Evolutionary conservation across 2,888 invertebrate species (phyloP).

Genomic region (Unio delphinus): DNA sequence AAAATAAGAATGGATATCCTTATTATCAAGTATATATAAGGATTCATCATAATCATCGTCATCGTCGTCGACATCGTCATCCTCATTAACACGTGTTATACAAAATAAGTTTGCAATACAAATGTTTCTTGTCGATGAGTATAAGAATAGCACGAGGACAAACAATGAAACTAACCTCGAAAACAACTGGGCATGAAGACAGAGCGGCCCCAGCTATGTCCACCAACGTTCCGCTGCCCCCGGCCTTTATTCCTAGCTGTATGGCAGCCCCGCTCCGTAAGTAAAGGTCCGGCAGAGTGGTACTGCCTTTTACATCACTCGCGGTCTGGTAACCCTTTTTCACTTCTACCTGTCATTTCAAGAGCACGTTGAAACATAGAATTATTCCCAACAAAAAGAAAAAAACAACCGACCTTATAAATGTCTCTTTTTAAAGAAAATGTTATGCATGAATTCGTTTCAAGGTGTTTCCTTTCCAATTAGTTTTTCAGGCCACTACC

Average conservation of each 20-base stretch:
- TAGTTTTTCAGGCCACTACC: no score
- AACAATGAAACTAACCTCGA: slow-evolving; percentile 34
- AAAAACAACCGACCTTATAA: slow-evolving; percentile 1
- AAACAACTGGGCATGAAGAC: slow-evolving; percentile 40
- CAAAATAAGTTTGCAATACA: no score
- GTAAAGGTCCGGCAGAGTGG: slow-evolving; percentile 26
- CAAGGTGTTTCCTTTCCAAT: no score
- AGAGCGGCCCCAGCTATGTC: slow-evolving; percentile 43
- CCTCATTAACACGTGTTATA: no score
- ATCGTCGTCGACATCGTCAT: no score
- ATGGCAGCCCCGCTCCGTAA: slow-evolving; percentile 41
- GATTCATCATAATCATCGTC: no score
- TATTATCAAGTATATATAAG: no score
- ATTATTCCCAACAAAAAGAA: background rate
- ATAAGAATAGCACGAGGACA: no score
- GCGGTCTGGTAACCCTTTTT: slow-evolving; percentile 29
- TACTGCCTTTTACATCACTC: slow-evolving; percentile 15
- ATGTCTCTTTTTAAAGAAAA: background rate
- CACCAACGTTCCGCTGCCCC: slow-evolving; percentile 23
- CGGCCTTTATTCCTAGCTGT: slow-evolving; percentile 22
- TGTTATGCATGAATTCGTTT: no score
- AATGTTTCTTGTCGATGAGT: no score
- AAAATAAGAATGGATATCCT: no score
- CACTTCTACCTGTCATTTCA: slow-evolving; percentile 24
- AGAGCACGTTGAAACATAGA: background rate